Evolutionary conservation across 2,888 invertebrate genomes (phyloP).

Genomic region (Cenopis cana): DNA sequence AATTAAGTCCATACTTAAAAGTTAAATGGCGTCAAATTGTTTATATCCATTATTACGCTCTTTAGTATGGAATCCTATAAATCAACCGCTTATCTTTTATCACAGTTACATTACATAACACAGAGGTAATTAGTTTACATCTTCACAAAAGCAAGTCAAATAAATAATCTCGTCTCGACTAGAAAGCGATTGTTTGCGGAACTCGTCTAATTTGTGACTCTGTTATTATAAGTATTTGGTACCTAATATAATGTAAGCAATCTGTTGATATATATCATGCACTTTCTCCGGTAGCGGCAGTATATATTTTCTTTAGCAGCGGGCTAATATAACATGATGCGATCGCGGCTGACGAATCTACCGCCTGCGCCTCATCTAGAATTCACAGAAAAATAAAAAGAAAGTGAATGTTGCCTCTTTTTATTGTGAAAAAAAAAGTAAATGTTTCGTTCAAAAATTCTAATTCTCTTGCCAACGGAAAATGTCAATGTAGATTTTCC

Average conservation of each 20-base stretch:
- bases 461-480: too few species aligned
- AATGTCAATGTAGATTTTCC: too few species aligned
- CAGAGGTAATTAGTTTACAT: conserved; percentile 21
- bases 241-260: conserved; percentile 30
- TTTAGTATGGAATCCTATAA: neutral
- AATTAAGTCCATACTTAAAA: too few species aligned
- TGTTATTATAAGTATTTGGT: conserved; percentile 15
- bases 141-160: neutral
- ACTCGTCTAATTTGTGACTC: conserved; percentile 21
- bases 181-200: conserved; percentile 39
- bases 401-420: neutral
- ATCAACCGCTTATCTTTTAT: neutral
- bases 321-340: conserved; percentile 30
- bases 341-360: conserved; percentile 4
- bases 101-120: neutral
- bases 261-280: conserved; percentile 34
- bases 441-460: too few species aligned
- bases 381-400: neutral
- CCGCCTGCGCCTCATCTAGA: neutral
- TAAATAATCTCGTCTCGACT: neutral
- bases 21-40: too few species aligned
- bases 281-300: conserved; percentile 39
- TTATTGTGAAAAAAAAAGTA: too few species aligned
- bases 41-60: too few species aligned
- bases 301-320: too few species aligned